Conservation (phyloP, 35 echinoderm and acorn worm species). For the Ptychodera flava region DNA sequence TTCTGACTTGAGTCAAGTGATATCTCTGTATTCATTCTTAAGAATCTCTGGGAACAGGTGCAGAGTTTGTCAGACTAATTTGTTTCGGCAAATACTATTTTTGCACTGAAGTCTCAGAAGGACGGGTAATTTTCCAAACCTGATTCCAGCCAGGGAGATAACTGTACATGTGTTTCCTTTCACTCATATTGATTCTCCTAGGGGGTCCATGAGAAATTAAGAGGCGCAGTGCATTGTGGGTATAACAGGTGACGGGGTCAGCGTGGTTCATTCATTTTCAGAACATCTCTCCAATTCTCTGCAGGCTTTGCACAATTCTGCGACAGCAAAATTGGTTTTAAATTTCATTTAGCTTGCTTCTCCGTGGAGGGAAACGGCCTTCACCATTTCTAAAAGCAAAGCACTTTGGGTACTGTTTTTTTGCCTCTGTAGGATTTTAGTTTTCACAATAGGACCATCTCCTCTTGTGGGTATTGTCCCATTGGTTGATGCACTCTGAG, state of each 20-base stretch:
- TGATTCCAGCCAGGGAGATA: no score
- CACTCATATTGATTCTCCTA: neutral
- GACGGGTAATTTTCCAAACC: neutral
- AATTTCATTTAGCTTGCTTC: neutral
- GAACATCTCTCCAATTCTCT: neutral
- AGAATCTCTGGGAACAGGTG: neutral
- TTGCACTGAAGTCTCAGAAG: neutral
- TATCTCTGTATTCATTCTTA: no score
- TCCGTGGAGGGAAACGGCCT: neutral
- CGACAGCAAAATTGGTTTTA: neutral
- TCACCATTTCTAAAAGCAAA: neutral
- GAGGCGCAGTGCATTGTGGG: neutral
- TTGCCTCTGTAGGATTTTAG: no score
- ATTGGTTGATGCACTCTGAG: neutral
- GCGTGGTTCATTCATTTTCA: neutral
- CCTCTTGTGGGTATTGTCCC: neutral
- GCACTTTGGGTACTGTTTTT: neutral
- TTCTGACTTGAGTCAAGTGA: conserved; percentile 1
- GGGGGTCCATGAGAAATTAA: neutral
- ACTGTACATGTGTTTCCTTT: no score
- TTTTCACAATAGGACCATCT: neutral
- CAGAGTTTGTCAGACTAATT: neutral
- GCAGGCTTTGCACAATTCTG: neutral
- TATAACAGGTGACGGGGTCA: neutral
- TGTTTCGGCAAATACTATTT: neutral